Evolutionary conservation across 2,888 invertebrate genomes (phyloP).

Genomic region (Eudasyphora cyanicolor): DNA sequence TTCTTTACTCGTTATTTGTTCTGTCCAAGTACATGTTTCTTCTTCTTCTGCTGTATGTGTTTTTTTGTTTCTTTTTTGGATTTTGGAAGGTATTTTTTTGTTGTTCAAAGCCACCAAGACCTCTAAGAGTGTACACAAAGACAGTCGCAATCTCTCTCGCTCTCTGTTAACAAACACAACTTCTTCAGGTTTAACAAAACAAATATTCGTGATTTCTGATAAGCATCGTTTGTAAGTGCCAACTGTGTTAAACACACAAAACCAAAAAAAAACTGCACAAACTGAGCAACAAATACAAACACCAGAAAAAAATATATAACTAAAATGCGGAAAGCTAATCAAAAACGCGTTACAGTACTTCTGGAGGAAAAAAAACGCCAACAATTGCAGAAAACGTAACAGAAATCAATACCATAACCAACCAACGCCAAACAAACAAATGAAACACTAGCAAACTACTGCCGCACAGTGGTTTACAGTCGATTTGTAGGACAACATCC

Average conservation of each 20-base stretch:
- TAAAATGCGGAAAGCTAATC: conserved; percentile 76
- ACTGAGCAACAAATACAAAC: neutral
- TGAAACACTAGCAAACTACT: conserved; percentile 26
- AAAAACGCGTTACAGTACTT: conserved; percentile 76
- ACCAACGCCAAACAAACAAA: conserved; percentile 39
- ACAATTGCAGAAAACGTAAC: conserved; percentile 44
- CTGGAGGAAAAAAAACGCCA: conserved; percentile 40
- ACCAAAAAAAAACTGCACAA: conserved; percentile 20
- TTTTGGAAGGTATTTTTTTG: neutral
- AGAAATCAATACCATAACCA: conserved; percentile 48
- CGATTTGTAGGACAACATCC: too few species aligned
- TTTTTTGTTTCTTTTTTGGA: neutral
- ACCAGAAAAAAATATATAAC: conserved; percentile 5
- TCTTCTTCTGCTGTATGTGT: neutral
- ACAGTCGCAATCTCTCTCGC: conserved; percentile 13
- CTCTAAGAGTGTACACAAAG: neutral
- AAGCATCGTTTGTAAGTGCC: conserved; percentile 75
- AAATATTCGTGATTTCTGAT: conserved; percentile 80
- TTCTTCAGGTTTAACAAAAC: conserved; percentile 75
- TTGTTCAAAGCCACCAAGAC: neutral
- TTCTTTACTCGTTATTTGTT: conserved; percentile 11
- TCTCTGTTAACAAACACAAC: conserved; percentile 69
- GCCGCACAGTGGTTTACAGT: too few species aligned
- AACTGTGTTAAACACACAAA: conserved; percentile 68
- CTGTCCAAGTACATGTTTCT: conserved; percentile 8